Conservation (phyloP, 2,888 invertebrate genomes). For the Caenorhabditis sinica region DNA sequence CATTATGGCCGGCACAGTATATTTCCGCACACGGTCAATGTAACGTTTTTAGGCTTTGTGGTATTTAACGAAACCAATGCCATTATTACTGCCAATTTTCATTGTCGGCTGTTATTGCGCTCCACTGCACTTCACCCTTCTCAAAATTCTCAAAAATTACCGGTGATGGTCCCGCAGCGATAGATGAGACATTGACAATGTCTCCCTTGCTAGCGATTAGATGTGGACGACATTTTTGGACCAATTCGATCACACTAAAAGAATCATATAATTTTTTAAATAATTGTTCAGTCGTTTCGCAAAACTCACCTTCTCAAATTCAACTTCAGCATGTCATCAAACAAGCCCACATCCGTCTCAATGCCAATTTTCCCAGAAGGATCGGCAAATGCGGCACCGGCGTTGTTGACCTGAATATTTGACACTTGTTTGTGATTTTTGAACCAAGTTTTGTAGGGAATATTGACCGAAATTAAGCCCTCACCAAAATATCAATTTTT, state of each 20-base stretch:
- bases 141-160: constrained; percentile 15
- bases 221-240: constrained; percentile 52
- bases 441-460: no score
- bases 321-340: constrained; percentile 24
- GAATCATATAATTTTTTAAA: background rate
- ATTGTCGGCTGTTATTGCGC: no score
- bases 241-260: constrained; percentile 48
- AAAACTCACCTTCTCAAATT: constrained; percentile 23
- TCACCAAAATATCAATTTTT: constrained; percentile 58
- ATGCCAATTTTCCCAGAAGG: constrained; percentile 19
- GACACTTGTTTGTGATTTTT: background rate
- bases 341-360: constrained; percentile 2
- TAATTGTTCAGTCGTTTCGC: no score
- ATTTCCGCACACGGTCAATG: no score
- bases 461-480: background rate
- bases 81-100: no score
- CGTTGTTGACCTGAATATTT: constrained; percentile 42
- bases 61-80: no score
- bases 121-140: no score
- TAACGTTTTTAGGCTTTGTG: no score
- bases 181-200: constrained; percentile 61
- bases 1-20: no score
- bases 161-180: constrained; percentile 44
- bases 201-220: constrained; percentile 58
- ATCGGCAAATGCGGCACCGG: constrained; percentile 45